Evolutionary conservation across 37 sponge, comb jelly and placozoan genomes (phyloP).

Genomic region (Tethya wilhelma): DNA sequence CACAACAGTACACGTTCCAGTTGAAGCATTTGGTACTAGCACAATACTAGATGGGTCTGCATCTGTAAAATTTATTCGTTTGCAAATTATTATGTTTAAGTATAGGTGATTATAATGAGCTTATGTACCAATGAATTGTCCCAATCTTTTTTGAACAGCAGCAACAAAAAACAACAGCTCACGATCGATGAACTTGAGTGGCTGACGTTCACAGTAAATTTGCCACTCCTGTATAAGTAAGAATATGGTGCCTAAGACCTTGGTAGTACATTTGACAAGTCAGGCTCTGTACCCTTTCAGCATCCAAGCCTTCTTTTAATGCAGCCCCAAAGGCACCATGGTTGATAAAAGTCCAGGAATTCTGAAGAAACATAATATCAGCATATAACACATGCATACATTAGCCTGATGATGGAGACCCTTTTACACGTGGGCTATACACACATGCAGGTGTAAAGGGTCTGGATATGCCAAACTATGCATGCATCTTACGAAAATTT

Average conservation of each 20-base stretch:
- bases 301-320: slow-evolving; percentile 59
- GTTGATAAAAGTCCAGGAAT: slow-evolving; percentile 72
- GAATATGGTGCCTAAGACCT: too few species aligned
- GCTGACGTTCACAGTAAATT: slow-evolving; percentile 77
- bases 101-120: background rate
- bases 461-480: background rate
- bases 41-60: slow-evolving; percentile 66
- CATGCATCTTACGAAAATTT: background rate
- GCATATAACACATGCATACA: too few species aligned
- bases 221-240: slow-evolving; percentile 69
- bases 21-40: slow-evolving; percentile 83
- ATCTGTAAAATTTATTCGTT: slow-evolving; percentile 44
- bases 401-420: too few species aligned
- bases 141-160: slow-evolving; percentile 51
- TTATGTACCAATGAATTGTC: slow-evolving; percentile 67
- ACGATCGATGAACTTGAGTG: slow-evolving; percentile 79
- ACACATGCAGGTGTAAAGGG: too few species aligned
- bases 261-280: background rate
- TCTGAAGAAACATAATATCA: slow-evolving; percentile 22
- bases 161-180: slow-evolving; percentile 77
- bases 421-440: too few species aligned
- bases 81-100: background rate
- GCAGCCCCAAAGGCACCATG: slow-evolving; percentile 91
- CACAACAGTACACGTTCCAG: slow-evolving; percentile 65
- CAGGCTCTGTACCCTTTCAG: slow-evolving; percentile 13